Evolutionary conservation across 2,888 invertebrate genomes (phyloP).

Genomic region (Geotrupes spiniger): DNA sequence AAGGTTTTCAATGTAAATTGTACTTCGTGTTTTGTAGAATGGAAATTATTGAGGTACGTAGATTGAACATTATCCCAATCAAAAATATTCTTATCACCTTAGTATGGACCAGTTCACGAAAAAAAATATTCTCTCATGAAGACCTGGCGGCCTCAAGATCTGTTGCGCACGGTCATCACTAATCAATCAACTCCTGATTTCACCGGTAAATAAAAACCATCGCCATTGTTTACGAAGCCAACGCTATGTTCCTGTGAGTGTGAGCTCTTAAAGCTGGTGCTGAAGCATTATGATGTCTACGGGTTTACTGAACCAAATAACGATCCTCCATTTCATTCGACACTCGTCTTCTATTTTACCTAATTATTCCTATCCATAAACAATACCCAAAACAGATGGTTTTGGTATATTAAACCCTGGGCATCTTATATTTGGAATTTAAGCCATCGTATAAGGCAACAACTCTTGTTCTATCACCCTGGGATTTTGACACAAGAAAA

Average conservation of each 20-base stretch:
- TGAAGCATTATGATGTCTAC: constrained; percentile 4
- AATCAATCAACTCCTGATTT: constrained; percentile 2
- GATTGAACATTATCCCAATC: constrained; percentile 5
- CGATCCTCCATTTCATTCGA: constrained; percentile 5
- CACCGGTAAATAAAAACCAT: constrained; percentile 7
- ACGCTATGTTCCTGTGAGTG: neutral
- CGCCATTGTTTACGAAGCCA: neutral
- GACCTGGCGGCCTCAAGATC: constrained; percentile 7
- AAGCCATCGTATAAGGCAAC: too few relatives aligned
- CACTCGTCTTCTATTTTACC: too few relatives aligned
- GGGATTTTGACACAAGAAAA: neutral
- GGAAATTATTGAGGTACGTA: neutral
- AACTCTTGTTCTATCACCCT: neutral
- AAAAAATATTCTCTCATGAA: constrained; percentile 4
- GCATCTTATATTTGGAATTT: too few relatives aligned
- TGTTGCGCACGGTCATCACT: neutral
- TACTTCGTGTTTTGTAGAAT: neutral
- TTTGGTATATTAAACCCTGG: too few relatives aligned
- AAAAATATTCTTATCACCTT: constrained; percentile 1
- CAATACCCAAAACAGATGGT: too few relatives aligned
- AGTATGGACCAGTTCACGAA: constrained; percentile 1
- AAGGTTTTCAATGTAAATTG: constrained; percentile 3
- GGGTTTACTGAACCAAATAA: constrained; percentile 3
- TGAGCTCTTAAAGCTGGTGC: constrained; percentile 7
- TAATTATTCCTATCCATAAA: too few relatives aligned